Evolutionary conservation across 2,888 invertebrate genomes (phyloP), one percentile per base, ranked within the genome.

Genomic region (Campoplex nolae): DNA sequence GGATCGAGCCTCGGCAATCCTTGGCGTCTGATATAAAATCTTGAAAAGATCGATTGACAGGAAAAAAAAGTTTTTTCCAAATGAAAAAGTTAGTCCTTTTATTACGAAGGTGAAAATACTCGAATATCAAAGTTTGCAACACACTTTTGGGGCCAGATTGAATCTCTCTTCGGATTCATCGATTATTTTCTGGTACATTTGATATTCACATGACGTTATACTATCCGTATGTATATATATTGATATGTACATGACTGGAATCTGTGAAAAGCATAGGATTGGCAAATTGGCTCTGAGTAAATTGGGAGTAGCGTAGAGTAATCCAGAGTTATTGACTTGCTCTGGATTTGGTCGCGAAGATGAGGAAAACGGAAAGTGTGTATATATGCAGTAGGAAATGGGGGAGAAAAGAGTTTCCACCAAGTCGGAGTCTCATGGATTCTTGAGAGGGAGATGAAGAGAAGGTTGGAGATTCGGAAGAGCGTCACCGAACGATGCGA

Each of bases 221-320:
- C 23, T 54, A 42, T 1, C 45, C 6, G 32, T 51, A 23, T 71
- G 18, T 56, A 28, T 32, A n/a, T 42, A 45, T 75, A 6, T n/a
- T n/a, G n/a, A n/a, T 56, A 8, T 48, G 7, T 71, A 42, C 32
- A 70, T 45, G 79, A 84, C 83, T 70, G 70, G 82, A 84, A 83
- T 87, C 83, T 54, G 23, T 77, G 77, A 84, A 74, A 71, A 80
- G 81, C 67, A 71, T 65, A 71, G 81, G 67, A 78, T 78, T 54
- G 84, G 81, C 83, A 86, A 88, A 84, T 81, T 87, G 87, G 79
- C 79, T 84, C 71, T 51, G 84, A 84, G 84, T 85, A 88, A 88
- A 88, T 86, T 86, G 86, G 88, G 81, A 83, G 75, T 79, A 84
- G 82, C 79, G 85, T 16, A 18, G 67, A 76, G 87, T 83, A 87